A percentile compares a stretch with the other conserved stretches of the same genome.
Evolutionary conservation across 2,888 invertebrate species (phyloP).

Genomic region (Drosophila buzzatii): DNA sequence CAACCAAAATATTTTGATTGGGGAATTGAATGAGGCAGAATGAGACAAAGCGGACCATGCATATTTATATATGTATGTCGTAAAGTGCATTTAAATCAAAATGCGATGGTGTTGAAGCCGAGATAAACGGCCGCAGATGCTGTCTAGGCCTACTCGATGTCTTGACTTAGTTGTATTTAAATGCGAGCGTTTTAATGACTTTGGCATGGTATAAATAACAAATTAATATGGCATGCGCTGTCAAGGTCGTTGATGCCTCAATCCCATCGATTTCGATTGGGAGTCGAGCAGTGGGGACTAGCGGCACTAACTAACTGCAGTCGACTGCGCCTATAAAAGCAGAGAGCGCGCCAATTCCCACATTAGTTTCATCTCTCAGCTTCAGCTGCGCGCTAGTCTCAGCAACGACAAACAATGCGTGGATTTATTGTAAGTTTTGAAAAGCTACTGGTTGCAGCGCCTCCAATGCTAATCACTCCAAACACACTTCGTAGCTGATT

Average conservation of each 20-base stretch:
- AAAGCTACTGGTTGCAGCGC: background rate
- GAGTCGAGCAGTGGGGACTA: slow-evolving; percentile 44
- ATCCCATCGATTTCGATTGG: slow-evolving; percentile 10
- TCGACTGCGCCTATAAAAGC: slow-evolving; percentile 62
- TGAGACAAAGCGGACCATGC: slow-evolving; percentile 54
- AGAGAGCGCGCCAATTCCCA: slow-evolving; percentile 16
- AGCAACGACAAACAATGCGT: slow-evolving; percentile 60
- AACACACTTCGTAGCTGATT: slow-evolving; percentile 51
- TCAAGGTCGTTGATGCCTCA: slow-evolving; percentile 60
- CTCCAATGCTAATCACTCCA: slow-evolving; percentile 12
- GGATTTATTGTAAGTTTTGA: slow-evolving; percentile 68
- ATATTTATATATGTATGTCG: slow-evolving; percentile 71
- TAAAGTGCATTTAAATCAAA: slow-evolving; percentile 79
- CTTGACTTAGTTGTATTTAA: slow-evolving; percentile 58
- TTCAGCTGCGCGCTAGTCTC: slow-evolving; percentile 41
- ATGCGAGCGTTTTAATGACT: slow-evolving; percentile 69
- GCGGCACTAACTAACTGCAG: slow-evolving; percentile 23
- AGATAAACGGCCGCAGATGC: slow-evolving; percentile 54
- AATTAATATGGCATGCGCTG: slow-evolving; percentile 60
- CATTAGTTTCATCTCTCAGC: slow-evolving; percentile 63
- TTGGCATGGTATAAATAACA: slow-evolving; percentile 62
- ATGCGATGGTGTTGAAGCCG: slow-evolving; percentile 50
- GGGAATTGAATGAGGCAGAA: slow-evolving; percentile 42
- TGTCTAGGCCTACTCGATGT: slow-evolving; percentile 58
- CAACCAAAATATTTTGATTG: slow-evolving; percentile 62